Percentiles rank a stretch among this genome's conserved stretches.
These are phyloP conservation scores for Drosophila lacicola DNA, from an alignment of 2,888 invertebrate species.

Conservation along the genomic window DNA sequence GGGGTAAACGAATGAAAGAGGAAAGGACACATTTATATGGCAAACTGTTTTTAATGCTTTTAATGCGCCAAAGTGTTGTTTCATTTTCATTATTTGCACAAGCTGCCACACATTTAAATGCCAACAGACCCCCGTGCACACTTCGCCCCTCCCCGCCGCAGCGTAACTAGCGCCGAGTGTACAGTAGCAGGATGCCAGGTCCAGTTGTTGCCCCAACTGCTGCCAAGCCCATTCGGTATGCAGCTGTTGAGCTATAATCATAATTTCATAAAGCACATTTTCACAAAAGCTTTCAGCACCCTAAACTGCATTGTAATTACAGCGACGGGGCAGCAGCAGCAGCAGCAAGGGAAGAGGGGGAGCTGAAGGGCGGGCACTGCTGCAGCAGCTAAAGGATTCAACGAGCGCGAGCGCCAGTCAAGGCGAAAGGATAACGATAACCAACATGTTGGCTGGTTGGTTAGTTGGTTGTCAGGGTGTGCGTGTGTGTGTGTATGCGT, in stretches of 20 bases:
- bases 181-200: not conserved
- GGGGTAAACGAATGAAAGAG: no score
- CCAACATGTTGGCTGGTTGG: constrained; percentile 69
- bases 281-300: constrained; percentile 82
- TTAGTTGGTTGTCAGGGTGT: constrained; percentile 22
- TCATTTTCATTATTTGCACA: constrained; percentile 81
- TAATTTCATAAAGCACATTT: constrained; percentile 83
- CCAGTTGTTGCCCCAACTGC: constrained; percentile 4
- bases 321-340: constrained; percentile 35
- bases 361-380: not conserved
- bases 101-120: constrained; percentile 79
- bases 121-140: constrained; percentile 34
- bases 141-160: not conserved
- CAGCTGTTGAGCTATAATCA: constrained; percentile 81
- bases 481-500: not conserved
- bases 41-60: constrained; percentile 81
- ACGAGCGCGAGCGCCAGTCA: constrained; percentile 66
- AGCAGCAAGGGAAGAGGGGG: not conserved
- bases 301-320: constrained; percentile 81
- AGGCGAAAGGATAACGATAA: constrained; percentile 76
- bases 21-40: constrained; percentile 65
- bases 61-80: constrained; percentile 81
- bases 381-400: constrained; percentile 43
- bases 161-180: constrained; percentile 3
- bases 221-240: constrained; percentile 57